Evolutionary conservation across 1,140 invertebrate genomes (phyloP).

Genomic region (Drosophila pectinifera): DNA sequence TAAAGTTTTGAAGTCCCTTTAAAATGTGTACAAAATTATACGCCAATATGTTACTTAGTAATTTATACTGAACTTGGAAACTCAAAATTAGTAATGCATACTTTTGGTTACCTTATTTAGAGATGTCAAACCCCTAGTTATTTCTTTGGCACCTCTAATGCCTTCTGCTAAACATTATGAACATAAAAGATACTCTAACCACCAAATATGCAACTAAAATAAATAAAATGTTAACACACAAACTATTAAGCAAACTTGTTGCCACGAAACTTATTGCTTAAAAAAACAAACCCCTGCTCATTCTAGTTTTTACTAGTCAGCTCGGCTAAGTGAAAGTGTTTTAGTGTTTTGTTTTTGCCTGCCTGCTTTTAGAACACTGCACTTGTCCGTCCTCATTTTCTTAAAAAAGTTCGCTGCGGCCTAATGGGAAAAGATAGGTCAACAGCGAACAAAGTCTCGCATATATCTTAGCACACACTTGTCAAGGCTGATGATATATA

Average conservation of each 20-base stretch:
- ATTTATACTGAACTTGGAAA: background rate
- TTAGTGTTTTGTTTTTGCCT: constrained; percentile 4
- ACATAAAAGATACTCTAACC: background rate
- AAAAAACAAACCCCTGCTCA: constrained; percentile 3
- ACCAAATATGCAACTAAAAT: background rate
- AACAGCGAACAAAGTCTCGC: constrained; percentile 1
- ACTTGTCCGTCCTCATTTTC: constrained; percentile 31
- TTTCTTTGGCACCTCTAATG: no score
- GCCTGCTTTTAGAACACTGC: constrained; percentile 19
- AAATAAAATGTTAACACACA: background rate
- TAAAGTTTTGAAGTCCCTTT: no score
- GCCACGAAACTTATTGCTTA: background rate
- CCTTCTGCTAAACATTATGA: background rate
- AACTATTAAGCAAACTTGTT: background rate
- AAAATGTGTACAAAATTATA: background rate
- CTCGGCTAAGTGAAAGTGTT: constrained; percentile 7
- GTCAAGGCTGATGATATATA: constrained; percentile 25
- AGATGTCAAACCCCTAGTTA: background rate
- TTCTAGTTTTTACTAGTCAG: constrained; percentile 15
- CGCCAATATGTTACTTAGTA: no score
- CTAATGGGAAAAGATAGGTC: constrained; percentile 34
- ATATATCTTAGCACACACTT: constrained; percentile 27
- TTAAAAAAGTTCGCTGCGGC: constrained; percentile 12
- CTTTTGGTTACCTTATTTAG: background rate
- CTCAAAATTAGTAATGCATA: background rate